These are phyloP conservation scores for Myiotriccus ornatus DNA, from an alignment of 2,797 vertebrate genomes.

Conservation along the genomic window DNA sequence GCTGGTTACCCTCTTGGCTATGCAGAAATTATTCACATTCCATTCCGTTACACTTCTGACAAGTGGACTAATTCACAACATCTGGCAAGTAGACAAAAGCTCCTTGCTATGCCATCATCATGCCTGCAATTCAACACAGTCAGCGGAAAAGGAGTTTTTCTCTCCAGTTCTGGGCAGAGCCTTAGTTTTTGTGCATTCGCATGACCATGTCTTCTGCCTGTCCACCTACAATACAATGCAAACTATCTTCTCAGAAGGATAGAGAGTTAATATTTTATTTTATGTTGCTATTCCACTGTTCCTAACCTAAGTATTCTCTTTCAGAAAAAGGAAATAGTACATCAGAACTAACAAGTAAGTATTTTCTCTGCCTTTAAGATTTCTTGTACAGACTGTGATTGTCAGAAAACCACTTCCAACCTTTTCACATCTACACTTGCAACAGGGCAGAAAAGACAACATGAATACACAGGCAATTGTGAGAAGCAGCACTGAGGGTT, in stretches of 20 bases:
- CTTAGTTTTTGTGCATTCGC: not conserved
- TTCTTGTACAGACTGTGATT: not conserved
- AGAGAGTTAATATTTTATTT: not conserved
- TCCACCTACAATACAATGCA: not conserved
- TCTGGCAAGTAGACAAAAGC: not conserved
- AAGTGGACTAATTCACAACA: slow-evolving; percentile 20
- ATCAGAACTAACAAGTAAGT: not conserved
- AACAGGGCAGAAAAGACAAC: not conserved
- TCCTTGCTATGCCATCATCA: not conserved
- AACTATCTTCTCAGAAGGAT: not conserved
- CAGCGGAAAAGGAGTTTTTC: not conserved
- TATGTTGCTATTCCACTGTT: not conserved
- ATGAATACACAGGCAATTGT: not conserved
- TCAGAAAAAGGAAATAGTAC: not conserved
- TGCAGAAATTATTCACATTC: not conserved
- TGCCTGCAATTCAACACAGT: not conserved
- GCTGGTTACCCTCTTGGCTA: slow-evolving; percentile 30
- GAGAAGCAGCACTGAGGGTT: slow-evolving; percentile 3
- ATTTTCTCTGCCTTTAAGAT: not conserved
- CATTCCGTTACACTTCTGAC: not conserved
- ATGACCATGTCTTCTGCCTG: not conserved
- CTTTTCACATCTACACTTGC: not conserved
- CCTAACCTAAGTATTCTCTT: not conserved
- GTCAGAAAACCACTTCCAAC: not conserved
- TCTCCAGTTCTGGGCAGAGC: not conserved